Percentiles rank a stretch among this genome's conserved stretches.
These are phyloP conservation scores for Zosterops borbonicus DNA, from an alignment of 2,113 vertebrate genomes.

Conservation along the genomic window DNA sequence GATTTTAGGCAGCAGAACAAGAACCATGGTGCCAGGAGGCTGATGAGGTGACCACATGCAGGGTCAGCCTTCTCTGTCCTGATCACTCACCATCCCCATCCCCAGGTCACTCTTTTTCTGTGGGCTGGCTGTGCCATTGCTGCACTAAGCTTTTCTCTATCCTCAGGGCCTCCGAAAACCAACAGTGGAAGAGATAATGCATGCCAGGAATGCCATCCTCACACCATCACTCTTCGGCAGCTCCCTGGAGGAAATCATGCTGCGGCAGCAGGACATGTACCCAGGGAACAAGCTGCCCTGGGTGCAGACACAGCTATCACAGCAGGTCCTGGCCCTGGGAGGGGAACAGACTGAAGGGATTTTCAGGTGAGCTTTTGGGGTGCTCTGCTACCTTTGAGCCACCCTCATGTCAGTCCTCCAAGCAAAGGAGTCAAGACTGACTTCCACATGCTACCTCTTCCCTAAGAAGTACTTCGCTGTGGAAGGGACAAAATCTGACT, in stretches of 20 bases:
- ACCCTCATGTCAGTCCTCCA: background rate
- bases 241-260: conserved; percentile 89
- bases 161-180: conserved; percentile 86
- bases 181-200: conserved; percentile 85
- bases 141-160: background rate
- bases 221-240: conserved; percentile 88
- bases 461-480: background rate
- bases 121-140: background rate
- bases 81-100: rapidly evolving
- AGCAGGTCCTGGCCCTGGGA: conserved; percentile 85
- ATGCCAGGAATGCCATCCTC: conserved; percentile 84
- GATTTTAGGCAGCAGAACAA: background rate
- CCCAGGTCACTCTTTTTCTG: too few relatives aligned
- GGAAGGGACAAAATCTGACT: background rate
- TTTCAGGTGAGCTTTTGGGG: conserved; percentile 81
- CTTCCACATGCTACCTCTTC: background rate
- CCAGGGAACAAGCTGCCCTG: conserved; percentile 86
- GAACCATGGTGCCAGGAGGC: background rate
- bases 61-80: background rate
- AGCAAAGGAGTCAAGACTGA: background rate
- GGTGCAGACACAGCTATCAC: conserved; percentile 90
- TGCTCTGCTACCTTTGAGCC: background rate
- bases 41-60: rapidly evolving
- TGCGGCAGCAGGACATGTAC: conserved; percentile 83
- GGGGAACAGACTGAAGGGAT: conserved; percentile 89